These are phyloP conservation scores for Helostoma temminkii DNA, from an alignment of 2,797 vertebrate species.

Conservation along the genomic window DNA sequence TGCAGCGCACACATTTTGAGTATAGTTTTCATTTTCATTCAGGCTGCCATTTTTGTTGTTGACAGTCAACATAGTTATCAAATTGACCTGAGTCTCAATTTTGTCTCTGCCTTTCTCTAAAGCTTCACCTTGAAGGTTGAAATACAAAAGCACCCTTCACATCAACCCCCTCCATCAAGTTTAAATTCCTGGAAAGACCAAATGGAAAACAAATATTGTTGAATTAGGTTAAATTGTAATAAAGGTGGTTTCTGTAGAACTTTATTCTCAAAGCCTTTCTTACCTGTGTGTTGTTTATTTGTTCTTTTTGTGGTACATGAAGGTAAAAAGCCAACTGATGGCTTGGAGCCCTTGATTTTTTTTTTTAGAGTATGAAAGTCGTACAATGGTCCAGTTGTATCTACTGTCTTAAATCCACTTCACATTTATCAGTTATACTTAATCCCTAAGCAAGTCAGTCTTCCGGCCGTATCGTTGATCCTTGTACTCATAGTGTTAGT, in stretches of 20 bases:
- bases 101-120: slow-evolving; percentile 1
- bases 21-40: too few relatives aligned
- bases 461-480: slow-evolving; percentile 55
- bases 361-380: slow-evolving; percentile 56
- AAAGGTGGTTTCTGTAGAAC: slow-evolving; percentile 34
- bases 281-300: neutral
- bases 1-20: too few relatives aligned
- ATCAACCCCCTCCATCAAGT: slow-evolving; percentile 12
- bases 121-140: slow-evolving; percentile 27
- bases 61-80: too few relatives aligned
- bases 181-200: slow-evolving; percentile 16
- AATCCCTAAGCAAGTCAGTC: slow-evolving; percentile 56
- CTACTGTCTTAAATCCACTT: neutral
- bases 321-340: slow-evolving; percentile 49
- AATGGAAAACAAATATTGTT: slow-evolving; percentile 37
- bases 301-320: neutral
- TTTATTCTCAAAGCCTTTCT: slow-evolving; percentile 7
- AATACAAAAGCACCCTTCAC: slow-evolving; percentile 20
- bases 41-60: too few relatives aligned
- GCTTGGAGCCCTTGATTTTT: slow-evolving; percentile 35
- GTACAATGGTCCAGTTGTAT: neutral
- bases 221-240: slow-evolving; percentile 19
- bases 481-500: slow-evolving; percentile 19
- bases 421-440: slow-evolving; percentile 56
- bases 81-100: slow-evolving; percentile 12